Conservation (phyloP, 1,140 invertebrate species). For the Drosophila nannoptera region DNA sequence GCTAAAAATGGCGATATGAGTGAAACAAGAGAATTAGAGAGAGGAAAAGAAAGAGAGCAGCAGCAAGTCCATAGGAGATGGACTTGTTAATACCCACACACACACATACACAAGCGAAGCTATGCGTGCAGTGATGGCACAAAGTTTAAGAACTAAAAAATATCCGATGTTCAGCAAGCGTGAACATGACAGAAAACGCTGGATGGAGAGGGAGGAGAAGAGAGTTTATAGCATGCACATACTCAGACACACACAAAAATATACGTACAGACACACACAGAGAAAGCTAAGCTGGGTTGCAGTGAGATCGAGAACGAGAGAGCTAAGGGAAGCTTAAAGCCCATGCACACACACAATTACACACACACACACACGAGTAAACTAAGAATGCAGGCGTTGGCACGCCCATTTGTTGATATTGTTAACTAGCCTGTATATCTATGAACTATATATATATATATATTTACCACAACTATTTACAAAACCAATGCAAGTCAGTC, state of each 20-base stretch:
- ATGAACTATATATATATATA: conserved; percentile 43
- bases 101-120: too few species aligned
- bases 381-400: conserved; percentile 38
- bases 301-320: too few species aligned
- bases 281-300: too few species aligned
- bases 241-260: background rate
- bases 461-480: conserved; percentile 51
- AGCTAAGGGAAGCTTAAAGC: too few species aligned
- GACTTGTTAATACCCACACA: too few species aligned
- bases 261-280: conserved; percentile 12
- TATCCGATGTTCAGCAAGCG: too few species aligned
- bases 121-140: too few species aligned
- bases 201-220: too few species aligned
- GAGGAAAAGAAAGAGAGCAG: conserved; percentile 1
- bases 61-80: conserved; percentile 6
- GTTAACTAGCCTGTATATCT: conserved; percentile 64
- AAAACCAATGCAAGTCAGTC: conserved; percentile 20
- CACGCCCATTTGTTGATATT: conserved; percentile 62
- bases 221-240: background rate
- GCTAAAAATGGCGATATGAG: too few species aligned
- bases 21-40: background rate
- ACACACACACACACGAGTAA: conserved; percentile 15
- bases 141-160: too few species aligned
- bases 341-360: background rate
- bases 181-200: too few species aligned